These are phyloP conservation scores for Amphiprion percula DNA, from an alignment of 2,113 vertebrate genomes.

Conservation along the genomic window DNA sequence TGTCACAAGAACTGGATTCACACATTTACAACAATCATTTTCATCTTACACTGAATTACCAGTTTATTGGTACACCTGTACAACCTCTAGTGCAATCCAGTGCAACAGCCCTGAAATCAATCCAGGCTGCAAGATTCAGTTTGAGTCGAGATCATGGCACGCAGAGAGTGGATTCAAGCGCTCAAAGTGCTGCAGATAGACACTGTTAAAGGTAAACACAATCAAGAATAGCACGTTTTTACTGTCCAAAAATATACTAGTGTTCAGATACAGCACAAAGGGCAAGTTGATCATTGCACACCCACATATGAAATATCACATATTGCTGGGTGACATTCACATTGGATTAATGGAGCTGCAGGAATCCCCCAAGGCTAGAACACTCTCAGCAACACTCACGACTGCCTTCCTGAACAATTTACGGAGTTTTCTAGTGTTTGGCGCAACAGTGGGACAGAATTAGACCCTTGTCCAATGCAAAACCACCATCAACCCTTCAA, in stretches of 20 bases:
- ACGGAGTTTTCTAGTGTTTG: too few relatives aligned
- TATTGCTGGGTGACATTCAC: conserved; percentile 7
- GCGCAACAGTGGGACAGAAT: too few relatives aligned
- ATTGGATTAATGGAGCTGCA: neutral
- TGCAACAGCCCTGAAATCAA: conserved; percentile 19
- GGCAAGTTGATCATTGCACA: neutral
- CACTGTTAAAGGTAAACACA: neutral
- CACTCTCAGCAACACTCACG: too few relatives aligned
- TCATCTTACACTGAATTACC: conserved; percentile 1
- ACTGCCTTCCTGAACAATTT: too few relatives aligned
- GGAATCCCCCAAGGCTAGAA: neutral
- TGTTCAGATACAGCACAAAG: conserved; percentile 5
- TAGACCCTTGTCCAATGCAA: too few relatives aligned
- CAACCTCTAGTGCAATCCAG: conserved; percentile 13
- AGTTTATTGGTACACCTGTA: conserved; percentile 22
- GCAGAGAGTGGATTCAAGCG: neutral
- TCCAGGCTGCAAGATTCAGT: neutral
- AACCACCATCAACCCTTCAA: neutral
- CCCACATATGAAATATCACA: conserved; percentile 14
- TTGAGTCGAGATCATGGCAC: conserved; percentile 9
- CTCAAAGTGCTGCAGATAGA: neutral
- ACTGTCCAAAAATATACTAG: neutral
- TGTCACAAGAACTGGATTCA: neutral
- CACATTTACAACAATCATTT: conserved; percentile 12
- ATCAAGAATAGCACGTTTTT: neutral